A percentile compares a stretch with the other conserved stretches of the same genome.
Conservation (phyloP, 2,888 invertebrate species). For the Prenolepis imparis region DNA sequence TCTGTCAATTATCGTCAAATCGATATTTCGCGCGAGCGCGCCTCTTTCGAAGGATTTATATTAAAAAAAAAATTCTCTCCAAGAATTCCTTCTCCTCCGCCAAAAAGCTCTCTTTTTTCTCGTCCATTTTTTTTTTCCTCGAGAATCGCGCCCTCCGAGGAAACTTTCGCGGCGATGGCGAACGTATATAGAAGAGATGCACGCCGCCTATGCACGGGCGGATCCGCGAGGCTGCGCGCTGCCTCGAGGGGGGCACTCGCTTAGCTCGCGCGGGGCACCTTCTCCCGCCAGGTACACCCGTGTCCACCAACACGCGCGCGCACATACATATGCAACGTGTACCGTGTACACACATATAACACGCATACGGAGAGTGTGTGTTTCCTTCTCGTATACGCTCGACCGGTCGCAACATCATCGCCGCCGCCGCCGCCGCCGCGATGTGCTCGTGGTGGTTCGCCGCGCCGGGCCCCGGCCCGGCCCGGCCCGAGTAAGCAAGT, state of each 20-base stretch:
- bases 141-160: not conserved
- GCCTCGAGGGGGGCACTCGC: constrained; percentile 48
- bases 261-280: constrained; percentile 67
- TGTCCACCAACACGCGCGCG: constrained; percentile 33
- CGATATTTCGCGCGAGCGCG: not conserved
- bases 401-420: constrained; percentile 57
- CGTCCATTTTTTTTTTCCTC: no score
- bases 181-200: constrained; percentile 55
- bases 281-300: constrained; percentile 63
- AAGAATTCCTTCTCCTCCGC: no score
- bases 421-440: constrained; percentile 66
- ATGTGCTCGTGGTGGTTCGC: constrained; percentile 72
- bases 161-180: constrained; percentile 59
- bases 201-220: constrained; percentile 75
- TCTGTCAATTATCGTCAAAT: not conserved
- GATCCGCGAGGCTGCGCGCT: constrained; percentile 67
- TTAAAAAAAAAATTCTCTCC: no score
- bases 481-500: constrained; percentile 81
- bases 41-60: not conserved
- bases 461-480: constrained; percentile 58
- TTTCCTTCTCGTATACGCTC: constrained; percentile 47
- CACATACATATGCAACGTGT: no score
- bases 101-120: no score
- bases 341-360: not conserved
- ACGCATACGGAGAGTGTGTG: not conserved